Conservation (phyloP, 1,140 invertebrate genomes). For the Microplitis mediator region DNA sequence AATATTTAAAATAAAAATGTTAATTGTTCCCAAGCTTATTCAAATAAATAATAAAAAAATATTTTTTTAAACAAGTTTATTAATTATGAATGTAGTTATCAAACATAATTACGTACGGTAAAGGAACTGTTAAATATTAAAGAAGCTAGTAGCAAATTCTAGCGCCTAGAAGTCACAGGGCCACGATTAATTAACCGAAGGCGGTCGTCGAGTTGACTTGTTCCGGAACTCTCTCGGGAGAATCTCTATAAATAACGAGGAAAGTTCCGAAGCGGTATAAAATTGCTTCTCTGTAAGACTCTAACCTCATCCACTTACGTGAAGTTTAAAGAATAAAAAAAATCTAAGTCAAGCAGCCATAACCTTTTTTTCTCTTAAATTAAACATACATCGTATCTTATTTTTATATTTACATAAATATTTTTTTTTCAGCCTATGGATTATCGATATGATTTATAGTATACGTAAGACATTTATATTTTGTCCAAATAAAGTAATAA, state of each 20-base stretch:
- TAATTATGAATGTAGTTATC: not conserved
- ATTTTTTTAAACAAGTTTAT: not conserved
- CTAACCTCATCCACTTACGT: not conserved
- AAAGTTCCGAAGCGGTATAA: constrained; percentile 22
- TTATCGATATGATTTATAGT: not conserved
- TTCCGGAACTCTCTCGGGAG: constrained; percentile 24
- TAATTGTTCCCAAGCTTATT: too few relatives aligned
- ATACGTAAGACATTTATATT: not conserved
- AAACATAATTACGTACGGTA: constrained; percentile 3
- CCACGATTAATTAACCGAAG: constrained; percentile 31
- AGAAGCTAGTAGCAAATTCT: constrained; percentile 10
- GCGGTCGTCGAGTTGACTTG: constrained; percentile 27
- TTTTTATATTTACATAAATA: not conserved
- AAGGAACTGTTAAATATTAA: not conserved
- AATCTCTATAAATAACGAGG: constrained; percentile 32
- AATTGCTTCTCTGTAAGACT: constrained; percentile 19
- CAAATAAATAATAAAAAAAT: not conserved
- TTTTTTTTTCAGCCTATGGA: not conserved
- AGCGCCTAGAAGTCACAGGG: constrained; percentile 18
- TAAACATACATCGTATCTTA: not conserved
- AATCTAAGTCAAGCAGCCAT: constrained; percentile 8
- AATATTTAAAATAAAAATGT: too few relatives aligned
- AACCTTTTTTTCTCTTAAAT: not conserved
- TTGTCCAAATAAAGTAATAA: not conserved
- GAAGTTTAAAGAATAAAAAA: not conserved